Evolutionary conservation across 2,113 vertebrate species (phyloP).

Genomic region (Coreoperca whiteheadi): DNA sequence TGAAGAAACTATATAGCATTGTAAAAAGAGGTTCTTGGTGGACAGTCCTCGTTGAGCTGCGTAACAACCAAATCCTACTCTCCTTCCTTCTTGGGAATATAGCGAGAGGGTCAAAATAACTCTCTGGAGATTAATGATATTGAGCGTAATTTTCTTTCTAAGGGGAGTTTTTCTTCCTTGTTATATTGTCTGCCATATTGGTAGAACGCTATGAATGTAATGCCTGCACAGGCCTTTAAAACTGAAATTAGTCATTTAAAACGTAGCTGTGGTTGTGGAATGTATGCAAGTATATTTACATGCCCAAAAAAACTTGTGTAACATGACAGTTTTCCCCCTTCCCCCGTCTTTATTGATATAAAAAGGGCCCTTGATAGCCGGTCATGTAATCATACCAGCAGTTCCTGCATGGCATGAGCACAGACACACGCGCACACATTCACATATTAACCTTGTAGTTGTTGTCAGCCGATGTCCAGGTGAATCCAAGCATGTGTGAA

Average conservation of each 20-base stretch:
- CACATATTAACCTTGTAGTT: not conserved
- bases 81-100: constrained; percentile 36
- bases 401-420: constrained; percentile 2
- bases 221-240: constrained; percentile 77
- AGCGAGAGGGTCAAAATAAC: constrained; percentile 28
- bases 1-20: constrained; percentile 4
- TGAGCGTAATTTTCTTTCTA: constrained; percentile 22
- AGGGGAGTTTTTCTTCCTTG: constrained; percentile 69
- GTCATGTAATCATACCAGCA: constrained; percentile 15
- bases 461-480: not conserved
- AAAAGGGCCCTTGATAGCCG: constrained; percentile 23
- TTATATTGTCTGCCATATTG: constrained; percentile 86
- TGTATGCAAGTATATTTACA: constrained; percentile 58
- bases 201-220: constrained; percentile 83
- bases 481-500: constrained; percentile 13
- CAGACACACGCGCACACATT: constrained; percentile 7
- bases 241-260: constrained; percentile 58
- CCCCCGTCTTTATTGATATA: not conserved
- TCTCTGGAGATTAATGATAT: constrained; percentile 39
- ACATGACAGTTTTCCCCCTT: constrained; percentile 17
- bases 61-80: constrained; percentile 55
- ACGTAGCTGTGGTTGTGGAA: constrained; percentile 64
- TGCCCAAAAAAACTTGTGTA: constrained; percentile 27
- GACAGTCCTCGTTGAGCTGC: constrained; percentile 30
- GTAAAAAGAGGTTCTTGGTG: constrained; percentile 41